Evolutionary conservation across 2,888 invertebrate species (phyloP).

Genomic region (Pedicia rivosa): DNA sequence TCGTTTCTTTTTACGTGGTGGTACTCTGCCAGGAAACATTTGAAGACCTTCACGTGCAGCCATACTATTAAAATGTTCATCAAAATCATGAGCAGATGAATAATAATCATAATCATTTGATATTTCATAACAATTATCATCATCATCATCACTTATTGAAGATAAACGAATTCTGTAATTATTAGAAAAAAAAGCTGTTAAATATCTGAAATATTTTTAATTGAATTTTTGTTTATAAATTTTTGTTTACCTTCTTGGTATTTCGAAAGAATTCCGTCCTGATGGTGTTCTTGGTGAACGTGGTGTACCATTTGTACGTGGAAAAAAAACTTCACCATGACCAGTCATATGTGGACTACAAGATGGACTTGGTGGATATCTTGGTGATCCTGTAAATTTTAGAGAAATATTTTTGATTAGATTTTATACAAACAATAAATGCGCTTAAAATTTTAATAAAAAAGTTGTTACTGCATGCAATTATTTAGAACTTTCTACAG

Average conservation of each 20-base stretch:
- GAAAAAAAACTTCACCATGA: slow-evolving; percentile 26
- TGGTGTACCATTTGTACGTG: slow-evolving; percentile 22
- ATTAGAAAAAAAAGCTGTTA: slow-evolving; percentile 1
- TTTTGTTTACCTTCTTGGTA: slow-evolving; percentile 25
- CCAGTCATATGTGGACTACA: slow-evolving; percentile 19
- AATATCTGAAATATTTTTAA: neutral
- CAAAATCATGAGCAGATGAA: slow-evolving; percentile 30
- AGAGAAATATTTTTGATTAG: neutral
- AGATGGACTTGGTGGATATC: slow-evolving; percentile 29
- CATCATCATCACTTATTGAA: slow-evolving; percentile 30
- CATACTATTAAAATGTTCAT: slow-evolving; percentile 29
- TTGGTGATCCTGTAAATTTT: slow-evolving; percentile 22
- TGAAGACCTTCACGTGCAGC: slow-evolving; percentile 29
- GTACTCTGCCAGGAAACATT: slow-evolving; percentile 30
- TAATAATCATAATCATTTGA: slow-evolving; percentile 25
- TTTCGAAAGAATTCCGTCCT: slow-evolving; percentile 25
- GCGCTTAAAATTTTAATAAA: no score
- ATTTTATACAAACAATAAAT: no score
- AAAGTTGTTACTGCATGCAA: neutral
- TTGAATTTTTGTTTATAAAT: neutral
- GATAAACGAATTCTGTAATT: slow-evolving; percentile 18
- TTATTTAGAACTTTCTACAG: neutral
- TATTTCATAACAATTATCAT: slow-evolving; percentile 17
- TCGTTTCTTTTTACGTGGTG: slow-evolving; percentile 30
- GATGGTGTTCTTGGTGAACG: slow-evolving; percentile 24